Conservation (phyloP, 2,888 invertebrate species). For the Anarsia innoxiella region DNA sequence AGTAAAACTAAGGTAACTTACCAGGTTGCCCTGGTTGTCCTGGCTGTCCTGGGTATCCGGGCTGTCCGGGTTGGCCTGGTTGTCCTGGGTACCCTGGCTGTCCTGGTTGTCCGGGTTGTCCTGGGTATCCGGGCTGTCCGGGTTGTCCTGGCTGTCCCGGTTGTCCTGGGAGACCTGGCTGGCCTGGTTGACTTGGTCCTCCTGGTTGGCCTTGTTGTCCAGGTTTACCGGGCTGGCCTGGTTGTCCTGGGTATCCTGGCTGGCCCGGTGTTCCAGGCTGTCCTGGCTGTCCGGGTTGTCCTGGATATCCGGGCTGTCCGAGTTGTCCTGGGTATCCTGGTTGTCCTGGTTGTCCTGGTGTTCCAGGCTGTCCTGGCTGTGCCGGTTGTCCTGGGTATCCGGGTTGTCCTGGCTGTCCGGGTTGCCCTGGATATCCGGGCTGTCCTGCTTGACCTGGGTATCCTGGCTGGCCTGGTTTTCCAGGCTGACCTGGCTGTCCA, state of each 20-base stretch:
- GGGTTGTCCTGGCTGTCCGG: slow-evolving; percentile 23
- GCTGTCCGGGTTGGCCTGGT: slow-evolving; percentile 19
- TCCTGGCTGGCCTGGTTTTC: slow-evolving; percentile 27
- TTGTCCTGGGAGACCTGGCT: slow-evolving; percentile 27
- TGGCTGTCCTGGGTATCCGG: slow-evolving; percentile 29
- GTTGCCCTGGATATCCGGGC: slow-evolving; percentile 29
- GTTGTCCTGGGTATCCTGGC: slow-evolving; percentile 29
- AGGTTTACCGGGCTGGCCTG: slow-evolving; percentile 21
- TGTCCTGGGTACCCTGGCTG: slow-evolving; percentile 26
- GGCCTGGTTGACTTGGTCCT: slow-evolving; percentile 27
- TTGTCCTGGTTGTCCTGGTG: slow-evolving; percentile 28
- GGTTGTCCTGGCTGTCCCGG: slow-evolving; percentile 24
- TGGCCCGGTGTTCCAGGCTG: slow-evolving; percentile 29
- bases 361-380: slow-evolving; percentile 18
- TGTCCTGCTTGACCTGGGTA: slow-evolving; percentile 19
- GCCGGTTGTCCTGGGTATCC: slow-evolving; percentile 30
- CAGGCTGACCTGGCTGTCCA: no score
- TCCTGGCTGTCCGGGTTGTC: slow-evolving; percentile 23
- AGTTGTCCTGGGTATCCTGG: slow-evolving; percentile 29
- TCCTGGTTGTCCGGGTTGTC: slow-evolving; percentile 29
- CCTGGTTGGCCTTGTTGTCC: slow-evolving; percentile 23
- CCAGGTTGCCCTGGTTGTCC: slow-evolving; percentile 25
- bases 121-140: slow-evolving; percentile 22
- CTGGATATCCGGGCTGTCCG: slow-evolving; percentile 21
- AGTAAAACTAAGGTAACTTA: no score